These are phyloP conservation scores for Cyprinodon tularosa DNA, from an alignment of 2,113 vertebrate genomes.

Conservation along the genomic window DNA sequence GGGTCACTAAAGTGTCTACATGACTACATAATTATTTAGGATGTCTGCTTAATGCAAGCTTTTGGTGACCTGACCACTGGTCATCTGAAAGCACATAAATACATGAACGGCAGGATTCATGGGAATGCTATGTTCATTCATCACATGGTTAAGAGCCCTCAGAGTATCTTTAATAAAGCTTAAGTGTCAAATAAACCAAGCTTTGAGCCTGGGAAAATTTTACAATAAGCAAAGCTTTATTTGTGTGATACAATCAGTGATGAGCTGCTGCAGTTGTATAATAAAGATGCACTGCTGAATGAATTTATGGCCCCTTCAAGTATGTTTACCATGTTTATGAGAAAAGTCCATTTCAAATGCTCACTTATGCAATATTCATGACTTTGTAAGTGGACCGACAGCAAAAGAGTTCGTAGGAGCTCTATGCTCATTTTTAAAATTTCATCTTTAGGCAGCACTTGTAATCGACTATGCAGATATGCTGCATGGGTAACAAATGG, in stretches of 20 bases:
- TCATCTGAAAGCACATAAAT: conserved; percentile 42
- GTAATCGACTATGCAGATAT: not conserved
- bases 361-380: conserved; percentile 62
- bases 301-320: conserved; percentile 52
- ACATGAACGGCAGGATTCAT: conserved; percentile 10
- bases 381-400: conserved; percentile 41
- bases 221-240: conserved; percentile 14
- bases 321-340: conserved; percentile 65
- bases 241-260: conserved; percentile 15
- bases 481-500: not conserved
- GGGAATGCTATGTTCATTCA: not conserved
- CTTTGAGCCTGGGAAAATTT: conserved; percentile 18
- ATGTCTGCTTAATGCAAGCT: conserved; percentile 23
- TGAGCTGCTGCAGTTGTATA: conserved; percentile 25
- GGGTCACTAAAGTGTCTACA: conserved; percentile 14
- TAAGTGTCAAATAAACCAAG: conserved; percentile 35
- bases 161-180: conserved; percentile 37
- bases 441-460: conserved; percentile 18
- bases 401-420: conserved; percentile 14
- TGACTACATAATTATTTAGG: conserved; percentile 32
- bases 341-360: conserved; percentile 48
- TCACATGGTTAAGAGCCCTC: conserved; percentile 10
- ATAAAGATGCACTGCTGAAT: conserved; percentile 14
- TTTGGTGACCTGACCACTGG: conserved; percentile 22
- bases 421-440: conserved; percentile 16